Evolutionary conservation across 2,113 vertebrate species (phyloP).

Genomic region (Malurus elegans): DNA sequence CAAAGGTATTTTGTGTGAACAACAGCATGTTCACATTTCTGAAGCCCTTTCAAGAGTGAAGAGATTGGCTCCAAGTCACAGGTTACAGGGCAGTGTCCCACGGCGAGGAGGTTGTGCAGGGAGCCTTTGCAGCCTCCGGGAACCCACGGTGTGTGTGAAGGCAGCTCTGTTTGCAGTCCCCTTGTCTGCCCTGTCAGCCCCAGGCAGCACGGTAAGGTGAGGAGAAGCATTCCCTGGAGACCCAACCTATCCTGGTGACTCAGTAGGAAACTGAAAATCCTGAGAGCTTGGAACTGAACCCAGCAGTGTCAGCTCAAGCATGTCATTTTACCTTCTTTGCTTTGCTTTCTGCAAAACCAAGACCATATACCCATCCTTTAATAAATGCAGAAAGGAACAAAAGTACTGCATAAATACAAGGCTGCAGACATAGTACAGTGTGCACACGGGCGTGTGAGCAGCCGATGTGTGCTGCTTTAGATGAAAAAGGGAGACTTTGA

Average conservation of each 20-base stretch:
- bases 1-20: not conserved
- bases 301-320: not conserved
- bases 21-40: not conserved
- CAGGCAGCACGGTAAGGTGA: not conserved
- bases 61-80: not conserved
- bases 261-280: not conserved
- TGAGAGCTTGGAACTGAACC: not conserved
- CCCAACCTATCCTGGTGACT: not conserved
- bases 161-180: rapidly evolving
- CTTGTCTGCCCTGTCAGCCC: rapidly evolving
- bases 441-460: not conserved
- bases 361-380: not conserved
- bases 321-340: not conserved
- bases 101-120: rapidly evolving
- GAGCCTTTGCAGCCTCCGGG: not conserved
- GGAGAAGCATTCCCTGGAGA: not conserved
- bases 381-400: too few species aligned
- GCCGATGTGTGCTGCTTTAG: not conserved
- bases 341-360: not conserved
- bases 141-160: rapidly evolving
- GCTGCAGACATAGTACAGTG: too few species aligned
- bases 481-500: not conserved
- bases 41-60: not conserved
- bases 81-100: rapidly evolving
- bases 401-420: not conserved